These are phyloP conservation scores for Drosophila fulvimacula DNA, from an alignment of 2,888 invertebrate genomes.

Conservation along the genomic window DNA sequence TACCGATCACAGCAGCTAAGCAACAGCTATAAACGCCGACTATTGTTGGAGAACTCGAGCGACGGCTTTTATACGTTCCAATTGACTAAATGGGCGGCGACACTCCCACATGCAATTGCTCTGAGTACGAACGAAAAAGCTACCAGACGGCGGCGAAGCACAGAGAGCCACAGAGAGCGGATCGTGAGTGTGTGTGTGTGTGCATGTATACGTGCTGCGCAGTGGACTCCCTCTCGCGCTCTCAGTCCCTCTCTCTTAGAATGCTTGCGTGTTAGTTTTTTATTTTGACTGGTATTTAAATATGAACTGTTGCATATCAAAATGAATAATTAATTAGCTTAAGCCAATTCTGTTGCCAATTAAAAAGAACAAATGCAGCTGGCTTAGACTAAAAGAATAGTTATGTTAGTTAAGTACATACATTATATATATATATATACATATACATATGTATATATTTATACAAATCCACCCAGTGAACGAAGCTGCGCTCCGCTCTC, in stretches of 20 bases:
- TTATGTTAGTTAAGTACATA: not conserved
- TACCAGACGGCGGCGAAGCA: slow-evolving; percentile 2
- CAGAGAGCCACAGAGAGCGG: slow-evolving; percentile 21
- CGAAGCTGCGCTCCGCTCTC: slow-evolving; percentile 17
- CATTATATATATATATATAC: not conserved
- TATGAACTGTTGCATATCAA: slow-evolving; percentile 5
- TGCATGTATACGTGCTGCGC: not conserved
- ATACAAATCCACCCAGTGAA: slow-evolving; percentile 1
- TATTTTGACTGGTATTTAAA: slow-evolving; percentile 15
- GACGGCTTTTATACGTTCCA: slow-evolving; percentile 55
- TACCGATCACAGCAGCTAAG: slow-evolving; percentile 52
- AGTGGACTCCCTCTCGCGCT: not conserved
- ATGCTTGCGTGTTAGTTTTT: slow-evolving; percentile 13
- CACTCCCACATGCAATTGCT: slow-evolving; percentile 49
- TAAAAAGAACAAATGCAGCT: slow-evolving; percentile 8
- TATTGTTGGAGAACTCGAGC: slow-evolving; percentile 52
- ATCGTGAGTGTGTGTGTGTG: slow-evolving; percentile 13
- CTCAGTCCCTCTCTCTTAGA: not conserved
- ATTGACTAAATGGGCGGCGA: slow-evolving; percentile 47
- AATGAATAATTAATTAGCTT: slow-evolving; percentile 11
- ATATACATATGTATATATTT: no score
- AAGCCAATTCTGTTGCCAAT: slow-evolving; percentile 3
- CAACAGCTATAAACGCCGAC: slow-evolving; percentile 59
- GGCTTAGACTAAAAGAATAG: slow-evolving; percentile 9
- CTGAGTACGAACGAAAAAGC: slow-evolving; percentile 18